These are phyloP conservation scores for Callorhinus ursinus DNA, from an alignment of 2,113 vertebrate genomes.

Conservation along the genomic window DNA sequence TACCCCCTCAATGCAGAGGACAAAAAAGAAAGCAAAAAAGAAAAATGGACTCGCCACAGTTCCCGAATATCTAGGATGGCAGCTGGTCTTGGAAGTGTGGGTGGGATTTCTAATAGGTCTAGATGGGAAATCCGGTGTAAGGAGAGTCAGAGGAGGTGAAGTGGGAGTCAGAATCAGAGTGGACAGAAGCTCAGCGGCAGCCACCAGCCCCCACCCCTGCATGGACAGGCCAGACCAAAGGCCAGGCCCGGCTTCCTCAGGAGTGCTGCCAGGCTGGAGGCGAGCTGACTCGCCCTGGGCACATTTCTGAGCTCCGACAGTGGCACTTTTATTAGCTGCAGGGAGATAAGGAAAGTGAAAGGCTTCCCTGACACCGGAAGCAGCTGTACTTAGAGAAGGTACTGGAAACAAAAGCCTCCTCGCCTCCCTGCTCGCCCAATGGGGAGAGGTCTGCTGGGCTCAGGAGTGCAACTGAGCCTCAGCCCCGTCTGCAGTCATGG, in stretches of 20 bases:
- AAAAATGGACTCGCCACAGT: background rate
- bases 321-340: background rate
- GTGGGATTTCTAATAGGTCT: background rate
- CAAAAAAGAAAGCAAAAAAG: background rate
- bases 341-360: background rate
- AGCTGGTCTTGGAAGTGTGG: background rate
- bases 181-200: background rate
- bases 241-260: background rate
- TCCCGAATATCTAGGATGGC: background rate
- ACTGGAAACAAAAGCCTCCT: background rate
- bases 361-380: background rate
- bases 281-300: background rate
- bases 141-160: background rate
- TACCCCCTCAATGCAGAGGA: background rate
- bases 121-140: background rate
- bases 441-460: background rate
- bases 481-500: background rate
- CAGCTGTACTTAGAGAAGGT: background rate
- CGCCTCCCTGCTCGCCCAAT: accelerated
- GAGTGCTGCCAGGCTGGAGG: background rate
- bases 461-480: background rate
- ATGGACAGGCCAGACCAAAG: background rate
- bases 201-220: background rate
- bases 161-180: background rate
- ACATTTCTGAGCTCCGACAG: background rate